Evolutionary conservation across 2,113 vertebrate species (phyloP), one percentile per base, ranked within the genome.

Genomic region (Burhinus bistriatus): DNA sequence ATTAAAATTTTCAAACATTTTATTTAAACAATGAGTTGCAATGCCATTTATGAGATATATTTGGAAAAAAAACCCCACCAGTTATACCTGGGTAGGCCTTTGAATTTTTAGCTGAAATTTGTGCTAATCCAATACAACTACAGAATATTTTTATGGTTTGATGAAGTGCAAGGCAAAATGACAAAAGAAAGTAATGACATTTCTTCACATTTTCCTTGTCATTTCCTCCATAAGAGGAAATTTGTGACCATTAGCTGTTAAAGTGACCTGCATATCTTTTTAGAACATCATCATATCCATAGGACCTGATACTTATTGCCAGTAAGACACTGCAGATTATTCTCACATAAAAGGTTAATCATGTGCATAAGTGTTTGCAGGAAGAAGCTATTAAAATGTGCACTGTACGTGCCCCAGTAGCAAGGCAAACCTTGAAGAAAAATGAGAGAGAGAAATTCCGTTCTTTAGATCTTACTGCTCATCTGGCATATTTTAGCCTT

Each of bases 301-400:
- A 81, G 64, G 21, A 86, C 42, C 38, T 87, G 59, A 64, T 83
- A 93, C 58, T 87, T 92, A 82, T 9, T 90, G 58, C 85, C 59
- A 78, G 40, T 93, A 86, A 83, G 21, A 64, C 23, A 68, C 16
- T 36, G 55, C 27, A 78, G 64, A 93, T 90, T 92, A 89, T 94
- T 89, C 44, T 90, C 88, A 75, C 44, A 81, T 81, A 68, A 89
- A 94, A 96, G 57, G 83, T 93, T 96, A 95, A 88, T 84, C 32
- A 90, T 47, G 59, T 92, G 86, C 72, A 36, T 81, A 89, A 96
- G 72, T 89, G 29, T 95, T 97, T 94, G 76, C n/a, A 64, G 64
- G 76, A 94, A 89, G 26, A 87, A 84, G 14, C 15, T 87, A 92
- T 94, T 95, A 89, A 90, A 96, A 92, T 64, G 14, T 90, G 72